Conservation (phyloP, 2,113 vertebrate species). For the Anolis sagrei region DNA sequence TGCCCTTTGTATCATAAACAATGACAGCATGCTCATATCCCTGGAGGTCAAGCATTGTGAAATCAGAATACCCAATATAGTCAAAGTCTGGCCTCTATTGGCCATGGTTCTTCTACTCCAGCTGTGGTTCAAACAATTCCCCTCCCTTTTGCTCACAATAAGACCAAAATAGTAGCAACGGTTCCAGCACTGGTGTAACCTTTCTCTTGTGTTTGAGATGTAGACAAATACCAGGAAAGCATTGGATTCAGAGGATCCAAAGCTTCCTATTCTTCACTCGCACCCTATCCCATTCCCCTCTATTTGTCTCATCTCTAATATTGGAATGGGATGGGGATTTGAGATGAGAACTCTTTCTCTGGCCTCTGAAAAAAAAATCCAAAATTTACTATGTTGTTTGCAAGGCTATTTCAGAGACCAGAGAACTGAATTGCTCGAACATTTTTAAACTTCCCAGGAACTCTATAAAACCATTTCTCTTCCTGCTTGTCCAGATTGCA, state of each 20-base stretch:
- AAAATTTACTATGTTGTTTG: no score
- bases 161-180: background rate
- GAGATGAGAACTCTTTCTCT: no score
- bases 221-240: no score
- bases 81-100: background rate
- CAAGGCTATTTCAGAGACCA: no score
- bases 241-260: background rate
- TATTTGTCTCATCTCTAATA: background rate
- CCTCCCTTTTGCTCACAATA: background rate
- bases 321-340: background rate
- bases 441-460: background rate
- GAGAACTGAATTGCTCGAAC: background rate
- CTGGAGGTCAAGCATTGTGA: background rate
- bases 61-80: background rate
- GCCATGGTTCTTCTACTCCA: background rate
- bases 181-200: background rate
- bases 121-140: background rate
- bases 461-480: background rate
- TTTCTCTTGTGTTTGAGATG: background rate
- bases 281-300: background rate
- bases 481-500: constrained; percentile 16
- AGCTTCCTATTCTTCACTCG: no score
- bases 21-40: background rate
- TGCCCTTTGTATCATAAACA: background rate
- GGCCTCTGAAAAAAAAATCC: no score